Evolutionary conservation across 2,113 vertebrate species (phyloP), one percentile per base, ranked within the genome.

Genomic region (Hypanus sabinus): DNA sequence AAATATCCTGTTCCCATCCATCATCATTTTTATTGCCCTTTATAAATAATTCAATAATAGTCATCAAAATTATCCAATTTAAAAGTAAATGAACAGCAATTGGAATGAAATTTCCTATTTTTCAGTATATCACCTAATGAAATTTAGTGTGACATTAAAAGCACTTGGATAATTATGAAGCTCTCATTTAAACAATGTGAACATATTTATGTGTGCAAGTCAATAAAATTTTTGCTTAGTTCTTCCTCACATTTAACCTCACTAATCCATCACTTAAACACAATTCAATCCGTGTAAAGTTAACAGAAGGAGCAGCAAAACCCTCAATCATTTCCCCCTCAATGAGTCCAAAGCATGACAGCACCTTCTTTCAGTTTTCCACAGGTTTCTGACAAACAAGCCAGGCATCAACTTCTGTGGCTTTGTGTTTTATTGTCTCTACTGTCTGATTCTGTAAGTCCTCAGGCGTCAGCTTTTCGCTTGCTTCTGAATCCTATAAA

Each of bases 1-100:
- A 85, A 85, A 57, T 60, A 85, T 30, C 46, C 22, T 55, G 3
- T 76, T 76, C 75, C 30, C 75, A 76, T 76, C 75, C 75, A 1
- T 76, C 57, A 7, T 88, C 27, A n/a, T 88, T 88, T 88, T 88
- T 30, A 88, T 88, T 16, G 57, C 57, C 12, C 83, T 87, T 62
- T 88, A 57, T 87, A 60, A 87, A n/a, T 88, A 88, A 88, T 88
- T 57, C 57, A 62, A 62, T 33, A 88, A 88, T 30, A 62, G 57
- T 62, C 27, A 88, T 88, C 83, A 87, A 1, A n/a, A 60, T 87
- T 14, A 81, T 62, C 60, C n/a, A 10, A 62, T 62, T 30, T 88
- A 33, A 88, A 33, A 62, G 57, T n/a, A 88, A 57, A 57, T 88
- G 83, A 62, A 88, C 24, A n/a, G 27, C 83, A 88, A 60, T 27